Percentiles rank a stretch among this genome's conserved stretches.
Conservation (phyloP, 2,888 invertebrate species). For the Tromatobia lineatoria region DNA sequence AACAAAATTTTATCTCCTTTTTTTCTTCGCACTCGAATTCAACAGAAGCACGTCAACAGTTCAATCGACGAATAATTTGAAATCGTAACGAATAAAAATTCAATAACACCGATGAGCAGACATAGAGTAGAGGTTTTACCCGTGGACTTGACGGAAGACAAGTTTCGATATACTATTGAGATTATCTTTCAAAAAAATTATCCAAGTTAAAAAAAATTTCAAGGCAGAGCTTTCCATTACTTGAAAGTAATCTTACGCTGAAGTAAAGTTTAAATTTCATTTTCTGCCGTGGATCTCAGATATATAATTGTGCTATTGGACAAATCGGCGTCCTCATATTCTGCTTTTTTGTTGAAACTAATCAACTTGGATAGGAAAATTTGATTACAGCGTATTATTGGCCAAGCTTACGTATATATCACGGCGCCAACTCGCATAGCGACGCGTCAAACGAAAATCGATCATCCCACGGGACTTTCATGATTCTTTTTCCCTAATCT, state of each 20-base stretch:
- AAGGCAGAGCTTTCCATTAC: background rate
- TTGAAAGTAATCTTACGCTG: background rate
- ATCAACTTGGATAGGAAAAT: background rate
- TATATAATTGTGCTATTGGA: background rate
- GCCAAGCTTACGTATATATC: background rate
- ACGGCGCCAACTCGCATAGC: background rate
- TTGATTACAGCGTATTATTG: background rate
- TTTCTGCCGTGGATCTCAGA: background rate
- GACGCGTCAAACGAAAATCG: background rate
- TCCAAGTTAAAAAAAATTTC: background rate
- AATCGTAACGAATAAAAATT: background rate
- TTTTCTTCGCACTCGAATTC: background rate
- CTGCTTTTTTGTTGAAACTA: background rate
- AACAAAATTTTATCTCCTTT: constrained; percentile 19
- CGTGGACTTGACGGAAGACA: background rate
- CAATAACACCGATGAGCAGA: background rate
- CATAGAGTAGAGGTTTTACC: background rate
- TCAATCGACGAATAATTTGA: background rate
- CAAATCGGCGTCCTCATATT: background rate
- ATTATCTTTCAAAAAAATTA: background rate
- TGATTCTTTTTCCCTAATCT: background rate
- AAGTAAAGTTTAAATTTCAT: background rate
- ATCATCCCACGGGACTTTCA: background rate
- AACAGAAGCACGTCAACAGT: background rate
- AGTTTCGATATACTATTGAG: background rate